These are phyloP conservation scores for Caenorhabditis wallacei DNA, from an alignment of 2,888 invertebrate genomes.

Conservation along the genomic window DNA sequence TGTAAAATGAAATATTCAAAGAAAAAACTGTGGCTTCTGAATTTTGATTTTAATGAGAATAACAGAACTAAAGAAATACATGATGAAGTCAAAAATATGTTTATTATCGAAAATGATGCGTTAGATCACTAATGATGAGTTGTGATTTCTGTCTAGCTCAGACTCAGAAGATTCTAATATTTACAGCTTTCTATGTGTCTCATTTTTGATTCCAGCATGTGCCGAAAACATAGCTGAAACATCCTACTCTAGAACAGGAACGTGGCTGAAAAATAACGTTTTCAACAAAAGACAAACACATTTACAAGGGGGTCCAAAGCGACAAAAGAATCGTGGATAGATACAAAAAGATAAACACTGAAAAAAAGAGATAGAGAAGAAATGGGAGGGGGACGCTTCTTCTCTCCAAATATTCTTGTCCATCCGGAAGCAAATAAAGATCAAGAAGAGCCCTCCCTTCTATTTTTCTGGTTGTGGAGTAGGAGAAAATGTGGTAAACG, in stretches of 20 bases:
- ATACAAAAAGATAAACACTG: conserved; percentile 40
- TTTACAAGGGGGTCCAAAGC: conserved; percentile 18
- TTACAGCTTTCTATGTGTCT: too few relatives aligned
- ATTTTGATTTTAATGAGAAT: too few relatives aligned
- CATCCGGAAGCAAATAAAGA: conserved; percentile 68
- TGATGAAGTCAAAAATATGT: too few relatives aligned
- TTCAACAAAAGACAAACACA: conserved; percentile 27
- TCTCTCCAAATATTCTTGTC: conserved; percentile 51
- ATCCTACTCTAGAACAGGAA: conserved; percentile 1
- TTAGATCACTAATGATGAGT: too few relatives aligned
- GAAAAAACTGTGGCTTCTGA: too few relatives aligned
- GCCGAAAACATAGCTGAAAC: conserved; percentile 29
- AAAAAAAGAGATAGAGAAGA: conserved; percentile 25
- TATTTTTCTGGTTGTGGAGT: not conserved
- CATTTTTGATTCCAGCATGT: too few relatives aligned
- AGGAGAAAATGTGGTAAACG: conserved; percentile 42
- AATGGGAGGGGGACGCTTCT: not conserved
- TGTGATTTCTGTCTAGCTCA: too few relatives aligned
- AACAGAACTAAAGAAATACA: too few relatives aligned
- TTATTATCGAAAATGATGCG: too few relatives aligned
- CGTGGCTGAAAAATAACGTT: conserved; percentile 36
- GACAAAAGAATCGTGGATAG: conserved; percentile 30
- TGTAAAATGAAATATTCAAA: too few relatives aligned
- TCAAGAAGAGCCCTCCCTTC: conserved; percentile 46
- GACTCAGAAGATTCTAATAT: not conserved